Evolutionary conservation across 2,888 invertebrate species (phyloP), one percentile per base, ranked within the genome.

Genomic region (Mycalesis mineus): DNA sequence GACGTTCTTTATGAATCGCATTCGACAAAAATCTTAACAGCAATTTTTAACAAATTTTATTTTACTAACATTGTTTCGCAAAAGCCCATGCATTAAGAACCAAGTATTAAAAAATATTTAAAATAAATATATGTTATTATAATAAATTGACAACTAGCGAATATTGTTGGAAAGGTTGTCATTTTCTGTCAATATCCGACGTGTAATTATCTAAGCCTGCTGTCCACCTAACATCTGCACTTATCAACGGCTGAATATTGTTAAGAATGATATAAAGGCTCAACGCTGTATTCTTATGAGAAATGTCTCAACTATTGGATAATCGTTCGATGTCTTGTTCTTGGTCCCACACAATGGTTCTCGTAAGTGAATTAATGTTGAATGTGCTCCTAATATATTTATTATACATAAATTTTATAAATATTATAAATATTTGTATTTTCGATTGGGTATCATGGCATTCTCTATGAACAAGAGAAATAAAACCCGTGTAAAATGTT

Each of bases 251-350:
- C 47, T 40, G 51, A 45, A 33, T 40, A 48, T 44, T 56, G 17
- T 36, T 58, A 51, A 53, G 49, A 52, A 53, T 48, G 54, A 48
- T 57, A 42, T 55, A 41, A 58, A 55, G 60, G 62, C 62, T 62
- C 62, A 62, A 62, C 60, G 55, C 62, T 62, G 55, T 62, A 58
- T 62, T 62, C 62, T 58, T 60, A 62, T 60, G 60, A 55, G 29
- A 52, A 48, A 36, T 45, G 33, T 37, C 44, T 57, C 49, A 50
- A 42, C 44, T 58, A 51, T 61, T 61, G 52, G 55, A 47, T 52
- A 60, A 47, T 55, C 17, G 48, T 62, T 62, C 57, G 52, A 53
- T 60, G 55, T 52, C 55, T 50, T 57, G 57, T 57, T 62, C 51
- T 57, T 37, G 54, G 44, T 42, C 50, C 52, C 39, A 55, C 28